Percentiles rank a stretch among this genome's conserved stretches.
phyloP scores from a whole-genome alignment of 2,113 vertebrate genomes.

The Tenrec ecaudatus region DNA sequence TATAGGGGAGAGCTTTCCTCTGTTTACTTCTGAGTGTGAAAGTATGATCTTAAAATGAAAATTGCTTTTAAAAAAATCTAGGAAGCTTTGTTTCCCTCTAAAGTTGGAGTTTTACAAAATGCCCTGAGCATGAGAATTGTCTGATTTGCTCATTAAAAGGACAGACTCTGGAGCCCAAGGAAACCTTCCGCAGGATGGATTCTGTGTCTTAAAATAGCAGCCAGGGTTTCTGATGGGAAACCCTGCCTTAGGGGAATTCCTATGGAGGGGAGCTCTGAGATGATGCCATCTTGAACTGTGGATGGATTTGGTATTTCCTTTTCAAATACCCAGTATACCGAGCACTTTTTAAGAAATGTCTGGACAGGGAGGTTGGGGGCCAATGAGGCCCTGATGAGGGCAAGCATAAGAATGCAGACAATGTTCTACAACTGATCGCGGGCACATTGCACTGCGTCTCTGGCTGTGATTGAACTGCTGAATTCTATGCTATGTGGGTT shows the following conservation, averaged over 20 bases:
- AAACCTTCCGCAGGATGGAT: neutral
- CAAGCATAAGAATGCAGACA: too few relatives aligned
- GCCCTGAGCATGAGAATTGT: neutral
- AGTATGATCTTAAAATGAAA: neutral
- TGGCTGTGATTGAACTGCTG: too few relatives aligned
- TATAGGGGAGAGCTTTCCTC: neutral
- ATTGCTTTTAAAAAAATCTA: neutral
- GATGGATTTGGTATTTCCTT: neutral
- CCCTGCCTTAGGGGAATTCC: neutral
- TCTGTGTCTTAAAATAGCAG: slow-evolving; percentile 78
- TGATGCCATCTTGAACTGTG: neutral
- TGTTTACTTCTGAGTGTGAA: neutral
- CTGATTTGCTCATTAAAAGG: neutral
- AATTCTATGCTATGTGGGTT: too few relatives aligned
- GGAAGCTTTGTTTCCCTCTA: neutral
- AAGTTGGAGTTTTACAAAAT: slow-evolving; percentile 36
- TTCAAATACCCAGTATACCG: neutral
- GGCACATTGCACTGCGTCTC: too few relatives aligned
- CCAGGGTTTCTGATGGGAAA: slow-evolving; percentile 56
- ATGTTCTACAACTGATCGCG: too few relatives aligned
- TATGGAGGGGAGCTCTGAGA: neutral
- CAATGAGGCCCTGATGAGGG: too few relatives aligned
- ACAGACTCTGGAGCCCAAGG: neutral
- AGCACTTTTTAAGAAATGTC: neutral
- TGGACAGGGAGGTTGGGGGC: too few relatives aligned